Conservation (phyloP, 2,888 invertebrate species). For the Archips xylosteana region DNA sequence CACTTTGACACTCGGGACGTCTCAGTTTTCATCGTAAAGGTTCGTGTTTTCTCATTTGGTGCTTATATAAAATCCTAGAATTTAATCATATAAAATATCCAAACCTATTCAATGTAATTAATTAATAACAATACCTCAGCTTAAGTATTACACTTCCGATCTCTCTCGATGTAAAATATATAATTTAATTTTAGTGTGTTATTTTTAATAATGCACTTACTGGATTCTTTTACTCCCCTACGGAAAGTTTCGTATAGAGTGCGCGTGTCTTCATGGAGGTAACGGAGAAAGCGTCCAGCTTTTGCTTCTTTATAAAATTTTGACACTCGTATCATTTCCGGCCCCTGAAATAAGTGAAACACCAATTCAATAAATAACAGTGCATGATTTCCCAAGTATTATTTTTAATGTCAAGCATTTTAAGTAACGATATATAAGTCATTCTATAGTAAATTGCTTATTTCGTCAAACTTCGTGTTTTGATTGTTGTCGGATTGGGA, state of each 20-base stretch:
- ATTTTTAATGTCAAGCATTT: background rate
- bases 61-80: no score
- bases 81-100: no score
- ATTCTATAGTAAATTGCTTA: background rate
- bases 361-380: background rate
- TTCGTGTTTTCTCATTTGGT: no score
- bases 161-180: no score
- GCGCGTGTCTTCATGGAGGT: conserved; percentile 93
- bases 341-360: conserved; percentile 88
- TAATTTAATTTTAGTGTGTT: no score
- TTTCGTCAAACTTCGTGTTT: no score
- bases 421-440: background rate
- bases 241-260: conserved; percentile 96
- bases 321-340: conserved; percentile 94
- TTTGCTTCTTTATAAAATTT: conserved; percentile 96
- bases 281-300: conserved; percentile 94
- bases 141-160: no score
- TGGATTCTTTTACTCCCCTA: conserved; percentile 96
- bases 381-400: background rate
- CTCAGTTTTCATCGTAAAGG: no score
- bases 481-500: no score
- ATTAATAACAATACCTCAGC: no score
- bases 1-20: no score
- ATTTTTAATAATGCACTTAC: conserved; percentile 81
- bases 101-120: no score